Percentiles rank a stretch among this genome's conserved stretches.
These are phyloP conservation scores for Trogon melanurus DNA, from an alignment of 2,113 vertebrate genomes.

Conservation along the genomic window DNA sequence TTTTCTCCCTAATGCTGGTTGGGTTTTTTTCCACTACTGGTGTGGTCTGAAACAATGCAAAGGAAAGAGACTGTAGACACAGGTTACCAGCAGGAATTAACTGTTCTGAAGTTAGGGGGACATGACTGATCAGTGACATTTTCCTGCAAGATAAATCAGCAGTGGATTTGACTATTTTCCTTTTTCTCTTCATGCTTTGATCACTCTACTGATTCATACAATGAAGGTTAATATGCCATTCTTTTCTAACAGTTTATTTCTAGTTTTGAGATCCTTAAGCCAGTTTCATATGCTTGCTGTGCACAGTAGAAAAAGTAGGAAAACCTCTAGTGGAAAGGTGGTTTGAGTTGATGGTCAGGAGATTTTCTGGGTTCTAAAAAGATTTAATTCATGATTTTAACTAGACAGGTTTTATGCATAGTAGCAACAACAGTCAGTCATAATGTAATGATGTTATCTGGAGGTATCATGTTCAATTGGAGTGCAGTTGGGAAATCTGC, in stretches of 20 bases:
- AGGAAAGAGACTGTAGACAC: not conserved
- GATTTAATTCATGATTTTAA: not conserved
- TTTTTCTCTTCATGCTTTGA: not conserved
- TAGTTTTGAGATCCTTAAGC: not conserved
- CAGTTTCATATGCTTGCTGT: not conserved
- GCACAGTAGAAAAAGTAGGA: not conserved
- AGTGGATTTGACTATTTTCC: not conserved
- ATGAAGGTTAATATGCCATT: not conserved
- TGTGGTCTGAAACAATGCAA: not conserved
- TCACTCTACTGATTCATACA: not conserved
- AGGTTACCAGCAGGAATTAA: not conserved
- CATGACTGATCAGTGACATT: not conserved
- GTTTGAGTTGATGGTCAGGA: not conserved
- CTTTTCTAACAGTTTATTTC: not conserved
- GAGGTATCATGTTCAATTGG: not conserved
- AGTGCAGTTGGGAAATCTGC: not conserved
- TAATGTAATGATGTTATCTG: not conserved
- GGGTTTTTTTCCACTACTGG: not conserved
- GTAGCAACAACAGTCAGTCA: not conserved
- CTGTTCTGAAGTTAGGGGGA: not conserved
- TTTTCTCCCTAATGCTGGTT: not conserved
- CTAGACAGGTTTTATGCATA: not conserved
- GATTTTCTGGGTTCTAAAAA: not conserved
- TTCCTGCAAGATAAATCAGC: not conserved
- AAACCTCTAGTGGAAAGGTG: not conserved